phyloP scores from a whole-genome alignment of 1,140 invertebrate genomes.

The Lordiphosa mommai region DNA sequence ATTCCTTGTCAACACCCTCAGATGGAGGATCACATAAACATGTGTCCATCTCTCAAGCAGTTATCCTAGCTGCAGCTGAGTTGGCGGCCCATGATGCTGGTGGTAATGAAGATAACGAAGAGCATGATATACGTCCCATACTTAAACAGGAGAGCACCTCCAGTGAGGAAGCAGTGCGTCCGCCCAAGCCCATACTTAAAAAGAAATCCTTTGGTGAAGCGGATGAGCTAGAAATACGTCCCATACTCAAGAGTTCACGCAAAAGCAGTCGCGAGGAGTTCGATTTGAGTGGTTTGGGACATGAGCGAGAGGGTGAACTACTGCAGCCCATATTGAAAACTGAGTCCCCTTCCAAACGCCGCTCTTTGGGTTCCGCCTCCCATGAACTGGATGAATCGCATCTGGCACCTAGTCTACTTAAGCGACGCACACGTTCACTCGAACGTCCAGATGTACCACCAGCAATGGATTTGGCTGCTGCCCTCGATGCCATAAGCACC shows the following conservation, averaged over 20 bases:
- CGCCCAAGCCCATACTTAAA: conserved; percentile 89
- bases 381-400: conserved; percentile 12
- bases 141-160: conserved; percentile 82
- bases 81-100: conserved; percentile 40
- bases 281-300: conserved; percentile 38
- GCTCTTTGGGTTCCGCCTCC: conserved; percentile 37
- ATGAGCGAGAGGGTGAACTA: conserved; percentile 23
- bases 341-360: conserved; percentile 72
- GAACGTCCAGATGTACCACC: conserved; percentile 62
- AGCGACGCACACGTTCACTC: conserved; percentile 73
- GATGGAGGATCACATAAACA: conserved; percentile 81
- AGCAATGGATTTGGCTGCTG: conserved; percentile 56
- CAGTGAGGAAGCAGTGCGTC: conserved; percentile 75
- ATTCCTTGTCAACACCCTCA: conserved; percentile 82
- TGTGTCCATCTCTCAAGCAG: conserved; percentile 86
- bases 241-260: conserved; percentile 88
- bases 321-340: conserved; percentile 67
- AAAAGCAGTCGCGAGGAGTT: conserved; percentile 82
- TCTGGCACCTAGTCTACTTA: conserved; percentile 23
- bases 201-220: conserved; percentile 90
- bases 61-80: conserved; percentile 84
- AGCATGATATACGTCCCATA: conserved; percentile 86
- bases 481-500: conserved; percentile 61
- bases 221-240: conserved; percentile 84
- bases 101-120: conserved; percentile 79